phyloP scores from a whole-genome alignment of 2,113 vertebrate genomes.

The zebrafish (Danio rerio) region DNA sequence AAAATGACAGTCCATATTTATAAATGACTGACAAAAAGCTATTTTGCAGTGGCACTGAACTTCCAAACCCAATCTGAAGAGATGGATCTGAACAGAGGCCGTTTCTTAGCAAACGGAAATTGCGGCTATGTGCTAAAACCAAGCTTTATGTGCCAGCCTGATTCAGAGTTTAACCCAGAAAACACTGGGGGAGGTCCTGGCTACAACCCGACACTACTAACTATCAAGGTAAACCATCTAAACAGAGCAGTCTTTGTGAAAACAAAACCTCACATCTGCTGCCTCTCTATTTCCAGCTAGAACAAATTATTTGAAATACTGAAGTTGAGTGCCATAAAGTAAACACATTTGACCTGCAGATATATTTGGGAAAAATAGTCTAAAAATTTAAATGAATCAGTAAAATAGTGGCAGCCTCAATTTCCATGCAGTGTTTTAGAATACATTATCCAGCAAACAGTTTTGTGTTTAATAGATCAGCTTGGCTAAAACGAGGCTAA shows the following conservation, averaged over 20 bases:
- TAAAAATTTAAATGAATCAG: too few relatives aligned
- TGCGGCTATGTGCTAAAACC: conserved; percentile 92
- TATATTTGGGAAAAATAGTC: not conserved
- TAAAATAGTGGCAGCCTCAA: too few relatives aligned
- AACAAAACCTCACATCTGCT: not conserved
- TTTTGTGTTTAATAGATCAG: too few relatives aligned
- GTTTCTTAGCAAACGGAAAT: conserved; percentile 85
- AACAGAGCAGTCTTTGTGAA: not conserved
- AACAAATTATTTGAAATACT: conserved; percentile 3
- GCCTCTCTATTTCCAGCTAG: not conserved
- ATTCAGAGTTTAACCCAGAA: conserved; percentile 81
- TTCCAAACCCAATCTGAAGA: conserved; percentile 91
- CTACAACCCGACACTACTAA: conserved; percentile 75
- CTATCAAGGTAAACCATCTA: conserved; percentile 72
- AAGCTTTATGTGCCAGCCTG: conserved; percentile 72
- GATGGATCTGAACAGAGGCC: conserved; percentile 93
- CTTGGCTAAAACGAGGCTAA: too few relatives aligned
- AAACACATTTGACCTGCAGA: not conserved
- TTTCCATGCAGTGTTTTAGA: too few relatives aligned
- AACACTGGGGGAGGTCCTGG: conserved; percentile 76
- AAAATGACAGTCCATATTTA: not conserved
- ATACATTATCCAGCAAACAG: too few relatives aligned
- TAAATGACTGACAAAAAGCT: not conserved
- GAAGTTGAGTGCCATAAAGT: not conserved
- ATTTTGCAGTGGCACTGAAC: conserved; percentile 88